phyloP scores from a whole-genome alignment of 2,113 vertebrate species.

The Theristicus caerulescens region DNA sequence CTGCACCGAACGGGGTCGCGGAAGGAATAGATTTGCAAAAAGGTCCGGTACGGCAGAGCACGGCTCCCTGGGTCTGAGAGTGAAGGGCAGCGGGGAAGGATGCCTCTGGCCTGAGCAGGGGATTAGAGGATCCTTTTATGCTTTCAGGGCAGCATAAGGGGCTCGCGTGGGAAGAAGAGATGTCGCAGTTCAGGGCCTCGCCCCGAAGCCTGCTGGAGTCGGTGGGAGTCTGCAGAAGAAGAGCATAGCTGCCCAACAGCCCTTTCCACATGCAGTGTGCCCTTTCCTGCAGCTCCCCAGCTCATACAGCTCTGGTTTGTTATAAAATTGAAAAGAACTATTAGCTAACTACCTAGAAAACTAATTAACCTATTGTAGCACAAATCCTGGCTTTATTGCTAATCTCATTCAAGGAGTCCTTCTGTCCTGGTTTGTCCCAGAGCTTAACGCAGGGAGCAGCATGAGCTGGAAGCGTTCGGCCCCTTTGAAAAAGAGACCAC shows the following conservation, averaged over 20 bases:
- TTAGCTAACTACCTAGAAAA: slow-evolving; percentile 25
- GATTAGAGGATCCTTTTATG: not conserved
- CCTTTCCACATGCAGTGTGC: fast-evolving
- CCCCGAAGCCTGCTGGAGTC: not conserved
- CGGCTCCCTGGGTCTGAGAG: fast-evolving
- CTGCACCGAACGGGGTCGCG: fast-evolving
- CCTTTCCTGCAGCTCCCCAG: not conserved
- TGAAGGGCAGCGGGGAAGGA: not conserved
- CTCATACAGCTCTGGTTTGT: not conserved
- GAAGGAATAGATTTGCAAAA: not conserved
- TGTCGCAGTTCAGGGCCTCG: not conserved
- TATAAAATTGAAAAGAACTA: not conserved
- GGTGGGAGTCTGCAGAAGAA: not conserved
- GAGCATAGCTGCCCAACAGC: not conserved
- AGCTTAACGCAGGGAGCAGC: not conserved
- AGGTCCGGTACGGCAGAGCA: fast-evolving
- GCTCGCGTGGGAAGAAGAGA: not conserved
- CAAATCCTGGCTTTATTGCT: slow-evolving; percentile 31
- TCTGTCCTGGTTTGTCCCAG: not conserved
- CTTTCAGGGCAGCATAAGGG: not conserved
- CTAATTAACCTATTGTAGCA: slow-evolving; percentile 32
- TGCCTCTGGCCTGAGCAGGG: not conserved
- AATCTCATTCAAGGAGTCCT: slow-evolving; percentile 34
- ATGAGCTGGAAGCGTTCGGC: not conserved
- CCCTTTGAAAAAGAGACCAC: slow-evolving; percentile 27